Base-by-base conservation (phyloP, 2,888 invertebrate genomes). In the Pristionchus arcanus region DNA sequence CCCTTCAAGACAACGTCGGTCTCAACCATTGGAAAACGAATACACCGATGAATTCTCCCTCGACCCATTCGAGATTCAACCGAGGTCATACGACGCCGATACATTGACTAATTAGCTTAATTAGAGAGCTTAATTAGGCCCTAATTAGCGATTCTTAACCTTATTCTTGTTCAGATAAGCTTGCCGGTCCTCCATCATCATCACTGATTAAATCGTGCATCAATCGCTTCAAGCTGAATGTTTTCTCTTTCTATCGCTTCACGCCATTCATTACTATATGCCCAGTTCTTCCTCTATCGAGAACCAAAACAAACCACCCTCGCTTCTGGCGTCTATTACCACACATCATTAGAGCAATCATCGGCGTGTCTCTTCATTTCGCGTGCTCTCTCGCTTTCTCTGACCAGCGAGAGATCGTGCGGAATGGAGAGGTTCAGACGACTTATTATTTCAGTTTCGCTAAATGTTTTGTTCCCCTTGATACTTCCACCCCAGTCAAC, bases 31-130 rank as follows among this genome's bases (percentile, higher is more conserved):
- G 21, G 87, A 84, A 16, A 71, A 66, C 31, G 90, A 90, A 5
- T 90, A 90, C 87, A 90, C 84, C 0, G 90, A 90, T 87, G 90
- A 90, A 81, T 90, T 90, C 90, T 90, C 90, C 11, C 71, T 90
- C 59, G 90, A 90, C n/a, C 90, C 90, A 1, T 90, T 90, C 90
- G 90, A 87, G 88, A 90, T 89, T 53, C 63, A 59, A 49, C 84
- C 84, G 34, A 55, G 84, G 59, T 85, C 84, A 34, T 81, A 81
- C 81, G 81, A 81, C 81, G 63, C 85, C 37, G 63, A 81, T 34
- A 37, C 9, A 5, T 37, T 21, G 7, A 21, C n/a, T 37, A 74
- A 74, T 74, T 74, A 77, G 77, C 49, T n/a, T 13, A 49, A 81
- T 71, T 71, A 15, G 34, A 15, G 2, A 11, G 3, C 16, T 34